These are phyloP conservation scores for Thalassarche chlororhynchos DNA, from an alignment of 2,113 vertebrate genomes.

Conservation along the genomic window DNA sequence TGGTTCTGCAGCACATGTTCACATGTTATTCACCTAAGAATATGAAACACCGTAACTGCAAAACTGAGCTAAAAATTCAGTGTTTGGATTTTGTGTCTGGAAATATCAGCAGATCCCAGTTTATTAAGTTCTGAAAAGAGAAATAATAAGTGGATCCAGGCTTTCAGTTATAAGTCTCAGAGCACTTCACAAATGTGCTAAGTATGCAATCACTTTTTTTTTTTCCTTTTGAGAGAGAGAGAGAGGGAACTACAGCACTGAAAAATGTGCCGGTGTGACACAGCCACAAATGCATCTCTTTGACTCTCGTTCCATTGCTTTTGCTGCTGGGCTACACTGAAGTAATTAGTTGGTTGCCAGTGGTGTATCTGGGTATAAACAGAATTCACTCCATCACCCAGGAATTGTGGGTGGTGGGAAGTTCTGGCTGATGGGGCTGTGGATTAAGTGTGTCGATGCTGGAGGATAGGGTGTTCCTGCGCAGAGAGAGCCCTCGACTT, in stretches of 20 bases:
- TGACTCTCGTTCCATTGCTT: not conserved
- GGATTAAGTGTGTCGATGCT: constrained; percentile 7
- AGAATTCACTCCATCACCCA: not conserved
- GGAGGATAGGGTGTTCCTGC: constrained; percentile 39
- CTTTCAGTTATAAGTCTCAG: not conserved
- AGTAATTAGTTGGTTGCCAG: not conserved
- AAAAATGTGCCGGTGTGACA: not conserved
- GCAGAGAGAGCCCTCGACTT: not conserved
- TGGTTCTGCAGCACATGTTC: not conserved
- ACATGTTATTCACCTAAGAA: not conserved
- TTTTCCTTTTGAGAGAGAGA: not conserved
- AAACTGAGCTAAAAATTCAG: not conserved
- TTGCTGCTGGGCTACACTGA: not conserved
- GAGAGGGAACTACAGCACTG: not conserved
- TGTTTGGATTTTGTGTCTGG: not conserved
- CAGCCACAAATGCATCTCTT: not conserved
- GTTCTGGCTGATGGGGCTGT: not conserved
- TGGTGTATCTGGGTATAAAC: not conserved
- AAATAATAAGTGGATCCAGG: not conserved
- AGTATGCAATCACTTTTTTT: not conserved
- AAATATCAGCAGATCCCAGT: not conserved
- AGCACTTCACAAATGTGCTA: not conserved
- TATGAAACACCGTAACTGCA: not conserved
- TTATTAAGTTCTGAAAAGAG: not conserved
- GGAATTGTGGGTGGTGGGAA: constrained; percentile 32